phyloP scores from a whole-genome alignment of 2,888 invertebrate species.

The Lithophane ornitopus region DNA sequence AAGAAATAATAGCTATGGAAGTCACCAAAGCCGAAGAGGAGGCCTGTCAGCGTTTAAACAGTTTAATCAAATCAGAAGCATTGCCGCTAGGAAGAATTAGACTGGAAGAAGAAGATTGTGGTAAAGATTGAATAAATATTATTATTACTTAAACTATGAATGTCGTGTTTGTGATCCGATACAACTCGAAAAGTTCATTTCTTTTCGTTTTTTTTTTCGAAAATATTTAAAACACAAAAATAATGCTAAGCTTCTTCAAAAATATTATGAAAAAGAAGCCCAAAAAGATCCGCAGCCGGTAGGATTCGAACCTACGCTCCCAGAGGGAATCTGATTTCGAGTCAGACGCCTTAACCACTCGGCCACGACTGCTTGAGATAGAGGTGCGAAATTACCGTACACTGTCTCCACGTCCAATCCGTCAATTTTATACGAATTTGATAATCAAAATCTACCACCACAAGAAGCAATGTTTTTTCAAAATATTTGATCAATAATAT shows the following conservation, averaged over 20 bases:
- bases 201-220: not conserved
- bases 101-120: not conserved
- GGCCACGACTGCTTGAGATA: slow-evolving; percentile 92
- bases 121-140: no score
- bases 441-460: not conserved
- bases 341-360: slow-evolving; percentile 94
- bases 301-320: slow-evolving; percentile 97
- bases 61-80: not conserved
- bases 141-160: no score
- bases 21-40: not conserved
- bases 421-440: not conserved
- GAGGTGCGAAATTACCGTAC: slow-evolving; percentile 66
- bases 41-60: not conserved
- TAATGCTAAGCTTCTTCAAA: not conserved
- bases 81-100: not conserved
- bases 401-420: not conserved
- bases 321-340: slow-evolving; percentile 96
- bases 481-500: not conserved
- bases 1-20: not conserved
- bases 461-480: not conserved
- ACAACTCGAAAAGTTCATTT: not conserved
- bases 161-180: not conserved
- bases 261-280: not conserved
- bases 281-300: slow-evolving; percentile 92
- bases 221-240: no score